Percentiles rank a stretch among this genome's conserved stretches.
Conservation (phyloP, 2,113 vertebrate species). For the Sminthopsis crassicaudata region DNA sequence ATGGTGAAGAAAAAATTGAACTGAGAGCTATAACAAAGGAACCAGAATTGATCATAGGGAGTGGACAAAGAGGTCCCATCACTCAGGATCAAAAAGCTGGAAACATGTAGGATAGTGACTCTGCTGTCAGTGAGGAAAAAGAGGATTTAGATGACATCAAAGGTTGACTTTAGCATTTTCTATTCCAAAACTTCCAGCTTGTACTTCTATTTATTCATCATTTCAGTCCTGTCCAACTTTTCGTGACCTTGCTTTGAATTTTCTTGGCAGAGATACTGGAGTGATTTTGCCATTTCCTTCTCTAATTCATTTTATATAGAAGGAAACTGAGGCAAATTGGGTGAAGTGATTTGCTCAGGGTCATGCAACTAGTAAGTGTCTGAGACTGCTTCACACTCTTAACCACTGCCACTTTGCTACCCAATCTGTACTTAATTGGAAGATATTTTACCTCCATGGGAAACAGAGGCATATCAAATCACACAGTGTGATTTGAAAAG, state of each 20-base stretch:
- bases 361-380: too few relatives aligned
- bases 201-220: neutral
- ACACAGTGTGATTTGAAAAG: neutral
- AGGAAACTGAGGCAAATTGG: too few relatives aligned
- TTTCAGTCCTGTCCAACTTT: too few relatives aligned
- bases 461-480: neutral
- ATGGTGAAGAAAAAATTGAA: slow-evolving; percentile 9
- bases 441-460: neutral
- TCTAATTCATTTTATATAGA: too few relatives aligned
- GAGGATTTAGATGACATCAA: neutral
- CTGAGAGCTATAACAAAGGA: neutral
- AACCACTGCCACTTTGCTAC: neutral
- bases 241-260: too few relatives aligned
- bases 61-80: neutral
- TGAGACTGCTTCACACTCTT: neutral
- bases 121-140: neutral
- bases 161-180: neutral
- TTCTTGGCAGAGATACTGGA: too few relatives aligned
- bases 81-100: neutral
- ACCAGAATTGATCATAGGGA: neutral
- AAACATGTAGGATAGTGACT: neutral
- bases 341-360: too few relatives aligned
- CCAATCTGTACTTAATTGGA: neutral
- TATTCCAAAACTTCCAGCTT: neutral
- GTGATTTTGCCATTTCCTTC: too few relatives aligned